These are phyloP conservation scores for Callocephalon fimbriatum DNA, from an alignment of 2,113 vertebrate genomes.

Conservation along the genomic window DNA sequence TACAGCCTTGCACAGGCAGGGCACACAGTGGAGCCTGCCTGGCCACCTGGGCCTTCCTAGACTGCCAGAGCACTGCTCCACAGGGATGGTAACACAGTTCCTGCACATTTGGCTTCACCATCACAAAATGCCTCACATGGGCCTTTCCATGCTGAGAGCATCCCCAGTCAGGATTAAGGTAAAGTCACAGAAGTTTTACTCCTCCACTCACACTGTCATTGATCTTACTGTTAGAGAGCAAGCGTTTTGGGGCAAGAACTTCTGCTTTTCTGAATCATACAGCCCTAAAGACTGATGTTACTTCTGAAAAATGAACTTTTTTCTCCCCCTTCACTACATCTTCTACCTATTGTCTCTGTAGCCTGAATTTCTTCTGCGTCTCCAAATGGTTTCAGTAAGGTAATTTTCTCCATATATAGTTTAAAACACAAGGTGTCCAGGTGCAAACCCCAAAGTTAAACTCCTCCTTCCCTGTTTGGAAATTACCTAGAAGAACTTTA, in stretches of 20 bases:
- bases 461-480: not conserved
- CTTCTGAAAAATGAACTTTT: not conserved
- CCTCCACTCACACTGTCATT: not conserved
- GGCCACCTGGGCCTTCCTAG: not conserved
- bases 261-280: not conserved
- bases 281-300: not conserved
- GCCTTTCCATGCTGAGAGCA: not conserved
- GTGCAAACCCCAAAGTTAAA: not conserved
- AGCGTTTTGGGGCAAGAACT: not conserved
- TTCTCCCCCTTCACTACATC: not conserved
- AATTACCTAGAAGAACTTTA: not conserved
- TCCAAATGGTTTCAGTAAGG: not conserved
- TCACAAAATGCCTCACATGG: not conserved
- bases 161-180: not conserved
- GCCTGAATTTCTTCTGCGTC: not conserved
- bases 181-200: not conserved
- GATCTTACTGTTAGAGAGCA: not conserved
- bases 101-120: not conserved
- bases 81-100: not conserved
- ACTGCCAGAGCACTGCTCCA: not conserved
- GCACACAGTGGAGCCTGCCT: accelerated
- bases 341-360: not conserved
- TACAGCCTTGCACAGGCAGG: not conserved
- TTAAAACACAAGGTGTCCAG: not conserved
- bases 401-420: not conserved